Percentiles rank a stretch among this genome's conserved stretches.
phyloP scores from a whole-genome alignment of 2,888 invertebrate genomes.

The Zelleria hepariella region DNA sequence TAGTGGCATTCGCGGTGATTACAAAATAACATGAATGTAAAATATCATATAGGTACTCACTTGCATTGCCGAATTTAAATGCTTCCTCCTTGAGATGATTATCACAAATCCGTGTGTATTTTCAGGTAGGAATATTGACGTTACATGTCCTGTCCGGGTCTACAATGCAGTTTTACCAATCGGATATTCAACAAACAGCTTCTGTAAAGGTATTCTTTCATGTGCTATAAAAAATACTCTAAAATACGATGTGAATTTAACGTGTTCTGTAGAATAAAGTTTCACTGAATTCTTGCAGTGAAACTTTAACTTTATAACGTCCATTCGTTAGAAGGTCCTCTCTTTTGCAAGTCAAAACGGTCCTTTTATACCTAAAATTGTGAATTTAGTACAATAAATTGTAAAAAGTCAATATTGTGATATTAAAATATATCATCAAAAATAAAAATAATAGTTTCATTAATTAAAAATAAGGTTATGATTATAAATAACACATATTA shows the following conservation, averaged over 20 bases:
- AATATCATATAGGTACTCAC: background rate
- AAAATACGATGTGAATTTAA: background rate
- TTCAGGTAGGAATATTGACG: background rate
- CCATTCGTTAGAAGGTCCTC: background rate
- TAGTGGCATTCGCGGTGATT: too few species aligned
- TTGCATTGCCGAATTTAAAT: background rate
- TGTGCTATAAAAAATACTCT: background rate
- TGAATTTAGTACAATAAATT: slow-evolving; percentile 27
- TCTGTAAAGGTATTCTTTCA: background rate
- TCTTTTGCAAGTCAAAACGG: background rate
- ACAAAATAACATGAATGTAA: background rate
- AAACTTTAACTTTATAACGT: background rate
- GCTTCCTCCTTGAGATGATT: too few species aligned
- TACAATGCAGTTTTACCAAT: background rate
- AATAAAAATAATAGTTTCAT: background rate
- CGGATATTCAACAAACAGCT: background rate
- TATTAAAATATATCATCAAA: slow-evolving; percentile 28
- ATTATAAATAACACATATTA: slow-evolving; percentile 31
- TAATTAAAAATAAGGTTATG: slow-evolving; percentile 7
- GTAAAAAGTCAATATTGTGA: slow-evolving; percentile 42
- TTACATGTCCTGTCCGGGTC: background rate
- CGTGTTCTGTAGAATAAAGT: background rate
- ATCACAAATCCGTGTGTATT: background rate
- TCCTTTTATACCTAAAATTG: background rate
- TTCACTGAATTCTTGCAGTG: background rate